Conservation (phyloP, 2,113 vertebrate genomes). For the Triplophysa tibetana region DNA sequence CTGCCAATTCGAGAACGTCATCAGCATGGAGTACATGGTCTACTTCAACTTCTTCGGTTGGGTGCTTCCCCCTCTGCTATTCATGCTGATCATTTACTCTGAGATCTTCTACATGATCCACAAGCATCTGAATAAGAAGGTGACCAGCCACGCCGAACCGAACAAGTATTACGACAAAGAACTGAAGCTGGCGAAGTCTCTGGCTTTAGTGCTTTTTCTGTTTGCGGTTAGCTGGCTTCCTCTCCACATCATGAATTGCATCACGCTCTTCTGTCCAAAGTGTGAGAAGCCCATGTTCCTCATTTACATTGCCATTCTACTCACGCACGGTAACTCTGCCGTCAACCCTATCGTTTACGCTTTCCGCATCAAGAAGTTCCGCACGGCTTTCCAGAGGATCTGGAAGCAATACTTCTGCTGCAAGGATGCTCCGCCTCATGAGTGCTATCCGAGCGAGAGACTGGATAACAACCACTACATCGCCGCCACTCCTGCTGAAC, state of each 20-base stretch:
- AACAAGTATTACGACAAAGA: slow-evolving; percentile 96
- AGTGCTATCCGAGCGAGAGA: slow-evolving; percentile 71
- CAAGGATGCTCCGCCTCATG: slow-evolving; percentile 64
- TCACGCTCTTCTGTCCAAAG: slow-evolving; percentile 87
- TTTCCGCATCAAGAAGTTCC: slow-evolving; percentile 95
- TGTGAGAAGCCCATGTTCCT: slow-evolving; percentile 80
- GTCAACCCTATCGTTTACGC: slow-evolving; percentile 97
- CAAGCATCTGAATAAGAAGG: slow-evolving; percentile 91
- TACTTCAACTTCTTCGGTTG: slow-evolving; percentile 98
- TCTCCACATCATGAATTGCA: slow-evolving; percentile 90
- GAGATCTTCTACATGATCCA: slow-evolving; percentile 99
- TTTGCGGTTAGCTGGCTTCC: slow-evolving; percentile 95
- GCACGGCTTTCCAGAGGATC: slow-evolving; percentile 88
- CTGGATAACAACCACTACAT: slow-evolving; percentile 61
- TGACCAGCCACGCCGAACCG: slow-evolving; percentile 81
- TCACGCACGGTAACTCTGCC: slow-evolving; percentile 94
- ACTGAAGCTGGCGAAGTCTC: slow-evolving; percentile 92
- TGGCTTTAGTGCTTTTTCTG: slow-evolving; percentile 92
- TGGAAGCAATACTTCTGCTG: slow-evolving; percentile 94
- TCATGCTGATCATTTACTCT: slow-evolving; percentile 92
- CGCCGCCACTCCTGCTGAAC: slow-evolving; percentile 1
- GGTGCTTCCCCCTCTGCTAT: slow-evolving; percentile 90
- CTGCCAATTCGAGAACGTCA: slow-evolving; percentile 93
- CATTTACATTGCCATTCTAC: slow-evolving; percentile 88
- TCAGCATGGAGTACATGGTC: slow-evolving; percentile 99